These are phyloP conservation scores for Peromyscus attwateri DNA, from an alignment of 2,797 vertebrate genomes.

Conservation along the genomic window DNA sequence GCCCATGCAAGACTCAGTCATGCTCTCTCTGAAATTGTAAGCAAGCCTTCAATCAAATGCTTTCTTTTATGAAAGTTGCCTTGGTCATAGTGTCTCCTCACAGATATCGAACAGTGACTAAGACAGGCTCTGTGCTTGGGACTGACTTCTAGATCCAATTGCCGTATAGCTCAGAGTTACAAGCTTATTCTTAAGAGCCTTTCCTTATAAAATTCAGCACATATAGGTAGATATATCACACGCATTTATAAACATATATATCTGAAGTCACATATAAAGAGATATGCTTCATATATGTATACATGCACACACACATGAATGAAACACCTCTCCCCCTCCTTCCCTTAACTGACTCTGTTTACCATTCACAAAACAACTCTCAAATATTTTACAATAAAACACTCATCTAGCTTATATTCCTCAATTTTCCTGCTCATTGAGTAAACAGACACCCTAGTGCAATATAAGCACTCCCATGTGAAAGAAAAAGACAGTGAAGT, in stretches of 20 bases:
- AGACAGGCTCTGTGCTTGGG: background rate
- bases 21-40: background rate
- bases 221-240: background rate
- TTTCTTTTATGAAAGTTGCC: background rate
- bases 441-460: background rate
- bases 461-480: background rate
- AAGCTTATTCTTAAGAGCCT: background rate
- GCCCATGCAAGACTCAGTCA: too few species aligned
- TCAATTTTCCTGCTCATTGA: conserved; percentile 28
- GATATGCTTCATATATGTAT: background rate
- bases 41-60: too few species aligned
- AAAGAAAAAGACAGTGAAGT: background rate
- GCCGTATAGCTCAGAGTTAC: background rate
- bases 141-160: background rate
- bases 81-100: background rate
- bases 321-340: background rate
- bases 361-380: background rate
- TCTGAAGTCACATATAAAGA: background rate
- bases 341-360: background rate
- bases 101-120: background rate
- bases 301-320: background rate
- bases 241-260: background rate
- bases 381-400: background rate
- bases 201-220: background rate
- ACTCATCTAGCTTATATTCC: background rate